Evolutionary conservation across 2,888 invertebrate genomes (phyloP).

Genomic region (Atethmia centrago): DNA sequence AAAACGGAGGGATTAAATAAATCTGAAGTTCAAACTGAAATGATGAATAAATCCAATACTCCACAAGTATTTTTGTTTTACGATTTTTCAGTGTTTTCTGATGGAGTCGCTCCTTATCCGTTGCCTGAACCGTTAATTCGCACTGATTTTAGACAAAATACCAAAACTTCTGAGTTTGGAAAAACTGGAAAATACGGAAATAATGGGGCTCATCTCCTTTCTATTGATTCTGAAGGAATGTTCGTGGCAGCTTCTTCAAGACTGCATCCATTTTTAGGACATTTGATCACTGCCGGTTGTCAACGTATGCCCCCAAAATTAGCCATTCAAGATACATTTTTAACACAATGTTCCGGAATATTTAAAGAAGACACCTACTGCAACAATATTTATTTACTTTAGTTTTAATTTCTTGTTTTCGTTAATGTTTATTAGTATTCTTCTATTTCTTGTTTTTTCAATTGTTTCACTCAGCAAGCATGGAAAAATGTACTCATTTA

Average conservation of each 20-base stretch:
- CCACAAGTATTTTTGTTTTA: conserved; percentile 76
- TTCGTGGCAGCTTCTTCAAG: conserved; percentile 80
- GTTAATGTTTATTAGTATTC: conserved; percentile 63
- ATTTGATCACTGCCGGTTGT: conserved; percentile 75
- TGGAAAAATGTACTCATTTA: conserved; percentile 57
- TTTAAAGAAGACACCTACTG: conserved; percentile 78
- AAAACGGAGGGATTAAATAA: conserved; percentile 50
- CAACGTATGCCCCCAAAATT: conserved; percentile 76
- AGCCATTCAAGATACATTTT: conserved; percentile 77
- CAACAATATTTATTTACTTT: conserved; percentile 80
- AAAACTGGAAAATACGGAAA: conserved; percentile 51
- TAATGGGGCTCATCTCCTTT: conserved; percentile 68
- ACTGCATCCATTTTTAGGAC: conserved; percentile 80
- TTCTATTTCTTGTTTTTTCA: conserved; percentile 58
- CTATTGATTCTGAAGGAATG: conserved; percentile 79
- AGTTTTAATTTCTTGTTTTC: conserved; percentile 67
- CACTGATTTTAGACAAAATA: conserved; percentile 44
- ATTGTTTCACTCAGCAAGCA: conserved; percentile 47
- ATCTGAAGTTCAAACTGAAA: conserved; percentile 55
- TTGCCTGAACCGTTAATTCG: conserved; percentile 63
- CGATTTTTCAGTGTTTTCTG: conserved; percentile 74
- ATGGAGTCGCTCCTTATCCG: conserved; percentile 67
- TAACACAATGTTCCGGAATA: conserved; percentile 77
- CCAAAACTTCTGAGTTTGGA: conserved; percentile 20
- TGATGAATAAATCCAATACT: conserved; percentile 45